Percentiles rank a stretch among this genome's conserved stretches.
Evolutionary conservation across 1,140 invertebrate genomes (phyloP).

Genomic region (Dinoponera quadriceps): DNA sequence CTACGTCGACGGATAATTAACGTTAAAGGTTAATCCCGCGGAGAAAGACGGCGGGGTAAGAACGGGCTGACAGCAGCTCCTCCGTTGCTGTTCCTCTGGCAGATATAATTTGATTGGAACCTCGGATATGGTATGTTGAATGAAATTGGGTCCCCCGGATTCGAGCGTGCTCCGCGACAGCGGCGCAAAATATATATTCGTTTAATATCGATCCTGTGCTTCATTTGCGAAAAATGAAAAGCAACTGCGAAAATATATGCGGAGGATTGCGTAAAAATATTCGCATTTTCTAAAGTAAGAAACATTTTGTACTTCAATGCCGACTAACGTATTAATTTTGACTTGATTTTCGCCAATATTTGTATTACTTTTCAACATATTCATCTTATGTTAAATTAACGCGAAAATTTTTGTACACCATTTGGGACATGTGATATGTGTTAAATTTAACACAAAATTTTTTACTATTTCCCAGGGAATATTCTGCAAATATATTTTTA

Average conservation of each 20-base stretch:
- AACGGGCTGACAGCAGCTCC: conserved; percentile 50
- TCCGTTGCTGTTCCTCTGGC: conserved; percentile 29
- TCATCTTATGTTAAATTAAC: no score
- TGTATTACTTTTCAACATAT: no score
- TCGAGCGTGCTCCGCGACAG: background rate
- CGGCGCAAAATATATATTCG: background rate
- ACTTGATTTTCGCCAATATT: no score
- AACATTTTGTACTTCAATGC: background rate
- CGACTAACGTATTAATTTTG: background rate
- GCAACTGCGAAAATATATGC: background rate
- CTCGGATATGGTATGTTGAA: conserved; percentile 24
- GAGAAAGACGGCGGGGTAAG: conserved; percentile 64
- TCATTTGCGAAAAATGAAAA: background rate
- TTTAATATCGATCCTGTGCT: background rate
- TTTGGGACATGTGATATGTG: no score
- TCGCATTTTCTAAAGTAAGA: background rate
- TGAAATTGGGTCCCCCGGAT: conserved; percentile 1
- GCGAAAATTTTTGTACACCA: no score
- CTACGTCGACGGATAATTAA: conserved; percentile 78
- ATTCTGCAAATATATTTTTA: no score
- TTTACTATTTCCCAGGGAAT: no score
- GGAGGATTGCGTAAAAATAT: background rate
- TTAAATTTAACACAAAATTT: no score
- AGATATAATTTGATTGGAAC: conserved; percentile 51
- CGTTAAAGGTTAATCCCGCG: conserved; percentile 80